Percentiles rank a stretch among this genome's conserved stretches.
Conservation (phyloP, 1,140 invertebrate genomes). For the Frieseomelitta varia region DNA sequence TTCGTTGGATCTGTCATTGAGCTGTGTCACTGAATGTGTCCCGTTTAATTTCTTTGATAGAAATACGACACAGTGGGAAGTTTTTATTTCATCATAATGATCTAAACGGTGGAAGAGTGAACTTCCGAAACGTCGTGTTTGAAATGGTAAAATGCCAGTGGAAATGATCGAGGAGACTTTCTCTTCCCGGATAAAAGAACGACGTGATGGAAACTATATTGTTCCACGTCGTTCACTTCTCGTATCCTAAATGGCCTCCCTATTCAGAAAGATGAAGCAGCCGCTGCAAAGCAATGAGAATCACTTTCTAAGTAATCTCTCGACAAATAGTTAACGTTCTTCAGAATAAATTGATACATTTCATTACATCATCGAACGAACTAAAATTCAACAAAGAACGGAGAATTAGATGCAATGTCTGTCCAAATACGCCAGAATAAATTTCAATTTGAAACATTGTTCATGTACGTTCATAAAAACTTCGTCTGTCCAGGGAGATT, state of each 20-base stretch:
- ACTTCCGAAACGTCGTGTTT: background rate
- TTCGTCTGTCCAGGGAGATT: background rate
- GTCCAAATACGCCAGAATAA: background rate
- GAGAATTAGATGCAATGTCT: no score
- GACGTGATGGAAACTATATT: background rate
- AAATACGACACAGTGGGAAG: background rate
- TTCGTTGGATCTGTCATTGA: no score
- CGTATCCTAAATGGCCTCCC: background rate
- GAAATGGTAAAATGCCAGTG: background rate
- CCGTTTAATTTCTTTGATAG: background rate
- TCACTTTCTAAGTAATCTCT: no score
- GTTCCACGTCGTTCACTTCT: background rate
- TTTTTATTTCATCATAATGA: background rate
- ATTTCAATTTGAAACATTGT: background rate
- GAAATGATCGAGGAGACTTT: background rate
- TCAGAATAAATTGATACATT: no score
- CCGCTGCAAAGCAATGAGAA: no score
- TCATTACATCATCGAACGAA: no score
- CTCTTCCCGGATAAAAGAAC: background rate
- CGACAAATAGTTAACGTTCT: no score
- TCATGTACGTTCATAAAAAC: background rate
- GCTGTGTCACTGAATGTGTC: background rate
- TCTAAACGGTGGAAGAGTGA: background rate
- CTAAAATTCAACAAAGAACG: no score
- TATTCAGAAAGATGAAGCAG: background rate